A percentile compares a stretch with the other conserved stretches of the same genome.
Conservation (phyloP, 2,888 invertebrate genomes). For the Xestia ashworthii region DNA sequence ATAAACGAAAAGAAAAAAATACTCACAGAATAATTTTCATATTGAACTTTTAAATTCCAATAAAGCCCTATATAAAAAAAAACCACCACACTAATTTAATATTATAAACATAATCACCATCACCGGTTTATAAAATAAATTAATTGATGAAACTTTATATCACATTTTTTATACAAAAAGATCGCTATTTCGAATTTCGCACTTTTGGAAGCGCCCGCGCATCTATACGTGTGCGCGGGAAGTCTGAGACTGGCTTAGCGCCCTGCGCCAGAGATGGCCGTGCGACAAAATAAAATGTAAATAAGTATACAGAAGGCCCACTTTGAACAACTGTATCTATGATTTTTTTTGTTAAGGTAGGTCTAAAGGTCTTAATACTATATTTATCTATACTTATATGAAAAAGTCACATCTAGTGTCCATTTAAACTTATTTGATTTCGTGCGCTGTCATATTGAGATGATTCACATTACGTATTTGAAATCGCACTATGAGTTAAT, state of each 20-base stretch:
- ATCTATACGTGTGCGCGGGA: constrained; percentile 62
- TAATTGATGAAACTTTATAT: constrained; percentile 34
- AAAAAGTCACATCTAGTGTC: too few relatives aligned
- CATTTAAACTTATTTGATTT: background rate
- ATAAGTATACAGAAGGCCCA: constrained; percentile 35
- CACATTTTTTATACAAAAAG: constrained; percentile 56
- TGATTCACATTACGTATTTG: background rate
- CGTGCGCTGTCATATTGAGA: background rate
- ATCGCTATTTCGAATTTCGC: constrained; percentile 51
- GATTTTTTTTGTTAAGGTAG: background rate
- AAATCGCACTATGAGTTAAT: background rate
- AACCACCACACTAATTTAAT: constrained; percentile 53
- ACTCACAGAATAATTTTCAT: constrained; percentile 72
- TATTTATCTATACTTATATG: too few relatives aligned
- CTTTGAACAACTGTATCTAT: constrained; percentile 1
- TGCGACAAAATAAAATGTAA: constrained; percentile 17
- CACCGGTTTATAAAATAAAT: constrained; percentile 46
- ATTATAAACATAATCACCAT: constrained; percentile 61
- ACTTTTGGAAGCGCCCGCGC: constrained; percentile 56
- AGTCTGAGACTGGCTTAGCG: constrained; percentile 64
- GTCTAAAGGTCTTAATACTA: too few relatives aligned
- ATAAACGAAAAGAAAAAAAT: constrained; percentile 21
- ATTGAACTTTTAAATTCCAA: constrained; percentile 58
- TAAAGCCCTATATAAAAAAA: constrained; percentile 32
- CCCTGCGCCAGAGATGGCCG: constrained; percentile 49